A percentile compares a stretch with the other conserved stretches of the same genome.
These are phyloP conservation scores for Brachionus angularis DNA, from an alignment of 1,140 invertebrate genomes.

Conservation along the genomic window DNA sequence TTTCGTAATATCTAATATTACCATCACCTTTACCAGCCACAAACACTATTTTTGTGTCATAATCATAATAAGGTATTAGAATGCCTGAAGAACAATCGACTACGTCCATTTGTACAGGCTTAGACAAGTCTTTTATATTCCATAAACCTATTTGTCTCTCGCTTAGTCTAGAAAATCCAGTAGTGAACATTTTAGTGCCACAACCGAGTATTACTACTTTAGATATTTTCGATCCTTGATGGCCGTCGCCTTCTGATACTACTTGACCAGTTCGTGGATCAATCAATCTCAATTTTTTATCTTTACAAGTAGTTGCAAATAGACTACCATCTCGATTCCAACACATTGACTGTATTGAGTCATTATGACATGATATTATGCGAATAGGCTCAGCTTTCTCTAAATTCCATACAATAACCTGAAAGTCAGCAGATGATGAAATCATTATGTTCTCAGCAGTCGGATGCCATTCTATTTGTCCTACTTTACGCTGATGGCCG, in stretches of 20 bases:
- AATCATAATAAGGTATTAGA: constrained; percentile 85
- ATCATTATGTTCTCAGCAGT: constrained; percentile 56
- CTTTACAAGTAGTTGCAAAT: constrained; percentile 85
- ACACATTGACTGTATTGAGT: constrained; percentile 83
- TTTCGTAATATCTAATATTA: constrained; percentile 42
- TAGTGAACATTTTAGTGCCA: constrained; percentile 71
- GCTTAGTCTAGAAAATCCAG: constrained; percentile 81
- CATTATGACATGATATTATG: constrained; percentile 78
- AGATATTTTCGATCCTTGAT: constrained; percentile 81
- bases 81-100: constrained; percentile 87
- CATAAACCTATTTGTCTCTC: constrained; percentile 83
- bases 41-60: constrained; percentile 85
- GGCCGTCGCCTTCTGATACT: constrained; percentile 63
- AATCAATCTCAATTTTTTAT: constrained; percentile 81
- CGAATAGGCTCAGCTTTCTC: constrained; percentile 84
- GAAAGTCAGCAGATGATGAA: constrained; percentile 54
- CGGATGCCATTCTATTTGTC: constrained; percentile 58
- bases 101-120: constrained; percentile 71
- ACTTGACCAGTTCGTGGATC: constrained; percentile 78
- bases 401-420: constrained; percentile 56
- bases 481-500: constrained; percentile 53
- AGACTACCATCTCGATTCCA: constrained; percentile 84
- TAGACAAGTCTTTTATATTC: constrained; percentile 73
- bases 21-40: constrained; percentile 80
- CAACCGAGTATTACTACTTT: constrained; percentile 82